These are phyloP conservation scores for Psilopsiagon aymara DNA, from an alignment of 2,113 vertebrate genomes.

Conservation along the genomic window DNA sequence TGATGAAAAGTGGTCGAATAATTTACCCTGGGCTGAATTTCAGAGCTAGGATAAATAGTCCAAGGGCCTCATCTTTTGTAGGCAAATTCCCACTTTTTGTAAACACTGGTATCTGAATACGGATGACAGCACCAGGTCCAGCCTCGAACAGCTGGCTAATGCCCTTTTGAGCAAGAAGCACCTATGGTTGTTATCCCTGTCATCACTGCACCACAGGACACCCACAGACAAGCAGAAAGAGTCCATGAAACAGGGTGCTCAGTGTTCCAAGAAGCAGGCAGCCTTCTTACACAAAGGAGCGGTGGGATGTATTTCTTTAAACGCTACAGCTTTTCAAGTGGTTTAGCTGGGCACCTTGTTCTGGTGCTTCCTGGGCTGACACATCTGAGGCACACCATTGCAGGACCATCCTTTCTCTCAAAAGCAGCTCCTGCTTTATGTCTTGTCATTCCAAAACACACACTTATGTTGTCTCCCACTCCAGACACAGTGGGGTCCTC, in stretches of 20 bases:
- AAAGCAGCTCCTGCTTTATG: fast-evolving
- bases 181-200: fast-evolving
- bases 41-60: neutral
- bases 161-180: neutral
- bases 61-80: neutral
- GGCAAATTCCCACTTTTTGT: neutral
- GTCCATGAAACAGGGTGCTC: fast-evolving
- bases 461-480: fast-evolving
- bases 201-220: neutral
- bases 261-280: too few species aligned
- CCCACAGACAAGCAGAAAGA: neutral
- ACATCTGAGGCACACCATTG: fast-evolving
- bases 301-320: neutral
- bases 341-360: neutral
- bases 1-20: neutral
- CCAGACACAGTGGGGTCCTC: fast-evolving
- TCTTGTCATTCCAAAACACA: neutral
- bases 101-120: neutral
- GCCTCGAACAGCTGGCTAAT: neutral
- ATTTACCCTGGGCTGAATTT: neutral
- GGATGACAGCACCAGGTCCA: neutral
- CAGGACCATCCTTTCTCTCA: neutral
- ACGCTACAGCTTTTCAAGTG: neutral
- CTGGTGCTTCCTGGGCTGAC: neutral
- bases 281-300: neutral